phyloP scores from a whole-genome alignment of 2,113 vertebrate genomes.

The Trinectes maculatus region DNA sequence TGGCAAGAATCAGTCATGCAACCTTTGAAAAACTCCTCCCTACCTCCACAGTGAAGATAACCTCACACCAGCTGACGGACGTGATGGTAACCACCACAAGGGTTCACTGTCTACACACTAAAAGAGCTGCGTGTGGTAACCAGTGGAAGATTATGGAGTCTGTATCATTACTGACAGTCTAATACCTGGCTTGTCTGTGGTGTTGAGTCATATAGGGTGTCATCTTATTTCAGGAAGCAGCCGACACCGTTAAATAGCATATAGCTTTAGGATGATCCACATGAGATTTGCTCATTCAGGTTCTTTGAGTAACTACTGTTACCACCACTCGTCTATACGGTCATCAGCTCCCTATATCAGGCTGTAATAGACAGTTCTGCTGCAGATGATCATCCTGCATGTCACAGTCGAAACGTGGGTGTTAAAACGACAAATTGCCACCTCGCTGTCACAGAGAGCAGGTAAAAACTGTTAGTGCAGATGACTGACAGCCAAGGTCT shows the following conservation, averaged over 20 bases:
- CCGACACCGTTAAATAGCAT: no score
- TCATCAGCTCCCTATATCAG: constrained; percentile 45
- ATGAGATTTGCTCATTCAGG: no score
- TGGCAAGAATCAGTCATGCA: constrained; percentile 34
- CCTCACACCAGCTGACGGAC: not conserved
- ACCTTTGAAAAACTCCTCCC: constrained; percentile 19
- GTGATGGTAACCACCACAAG: constrained; percentile 63
- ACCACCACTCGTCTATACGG: no score
- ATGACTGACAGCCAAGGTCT: not conserved
- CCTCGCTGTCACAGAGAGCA: constrained; percentile 26
- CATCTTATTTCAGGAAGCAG: no score
- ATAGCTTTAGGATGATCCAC: no score
- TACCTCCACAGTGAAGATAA: not conserved
- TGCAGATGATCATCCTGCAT: not conserved
- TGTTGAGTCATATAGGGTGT: no score
- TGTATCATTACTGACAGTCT: not conserved
- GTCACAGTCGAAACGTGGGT: constrained; percentile 43
- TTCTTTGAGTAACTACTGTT: no score
- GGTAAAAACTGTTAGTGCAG: constrained; percentile 37
- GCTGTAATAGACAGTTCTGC: not conserved
- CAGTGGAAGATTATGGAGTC: not conserved
- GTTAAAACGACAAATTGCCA: constrained; percentile 41
- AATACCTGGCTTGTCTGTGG: no score
- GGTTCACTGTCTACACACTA: constrained; percentile 57
- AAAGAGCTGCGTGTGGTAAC: not conserved